phyloP scores from a whole-genome alignment of 2,113 vertebrate genomes.

The Jacana jacana region DNA sequence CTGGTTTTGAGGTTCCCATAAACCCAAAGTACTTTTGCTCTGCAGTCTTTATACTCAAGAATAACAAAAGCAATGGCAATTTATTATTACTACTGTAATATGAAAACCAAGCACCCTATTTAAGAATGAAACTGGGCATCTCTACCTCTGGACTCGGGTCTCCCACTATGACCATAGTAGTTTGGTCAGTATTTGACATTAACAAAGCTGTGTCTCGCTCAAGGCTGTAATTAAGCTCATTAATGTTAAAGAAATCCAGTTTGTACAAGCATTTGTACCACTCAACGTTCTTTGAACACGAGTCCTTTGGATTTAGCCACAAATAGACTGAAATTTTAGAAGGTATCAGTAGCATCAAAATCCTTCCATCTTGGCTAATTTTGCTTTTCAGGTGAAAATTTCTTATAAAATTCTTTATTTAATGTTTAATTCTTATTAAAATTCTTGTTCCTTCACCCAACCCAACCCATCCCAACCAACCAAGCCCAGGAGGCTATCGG shows the following conservation, averaged over 20 bases:
- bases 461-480: not conserved
- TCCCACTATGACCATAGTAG: not conserved
- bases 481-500: not conserved
- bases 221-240: not conserved
- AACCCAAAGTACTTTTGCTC: not conserved
- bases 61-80: not conserved
- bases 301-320: not conserved
- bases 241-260: not conserved
- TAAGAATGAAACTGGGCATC: not conserved
- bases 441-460: not conserved
- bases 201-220: not conserved
- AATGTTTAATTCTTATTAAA: not conserved
- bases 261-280: not conserved
- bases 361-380: not conserved
- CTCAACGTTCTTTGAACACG: accelerated
- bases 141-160: not conserved
- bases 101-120: not conserved
- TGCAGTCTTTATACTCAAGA: not conserved
- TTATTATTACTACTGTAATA: not conserved
- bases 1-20: not conserved
- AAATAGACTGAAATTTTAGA: not conserved
- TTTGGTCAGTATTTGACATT: not conserved
- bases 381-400: not conserved
- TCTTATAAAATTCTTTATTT: too few species aligned
- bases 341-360: not conserved